Evolutionary conservation across 2,888 invertebrate genomes (phyloP).

Genomic region (Coenonympha glycerion): DNA sequence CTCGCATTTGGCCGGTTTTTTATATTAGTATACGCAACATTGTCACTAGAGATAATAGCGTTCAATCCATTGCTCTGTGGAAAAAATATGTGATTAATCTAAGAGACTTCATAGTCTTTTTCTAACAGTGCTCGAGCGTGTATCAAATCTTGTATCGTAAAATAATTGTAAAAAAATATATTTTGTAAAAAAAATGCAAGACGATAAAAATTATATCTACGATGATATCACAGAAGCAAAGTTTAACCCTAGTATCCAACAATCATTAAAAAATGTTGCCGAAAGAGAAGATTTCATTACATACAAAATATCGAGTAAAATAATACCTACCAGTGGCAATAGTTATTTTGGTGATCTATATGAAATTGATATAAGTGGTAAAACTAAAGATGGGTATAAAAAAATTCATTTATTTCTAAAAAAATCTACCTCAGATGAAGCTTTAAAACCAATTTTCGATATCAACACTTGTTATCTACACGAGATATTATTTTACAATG

Average conservation of each 20-base stretch:
- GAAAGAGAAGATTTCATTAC: slow-evolving; percentile 33
- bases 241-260: slow-evolving; percentile 28
- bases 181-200: neutral
- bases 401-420: slow-evolving; percentile 48
- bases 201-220: neutral
- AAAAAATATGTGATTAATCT: no score
- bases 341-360: slow-evolving; percentile 43
- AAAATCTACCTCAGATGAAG: slow-evolving; percentile 29
- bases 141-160: no score
- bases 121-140: no score
- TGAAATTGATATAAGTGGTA: slow-evolving; percentile 43
- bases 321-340: slow-evolving; percentile 40
- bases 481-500: slow-evolving; percentile 40
- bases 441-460: slow-evolving; percentile 28
- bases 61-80: no score
- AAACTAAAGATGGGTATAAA: slow-evolving; percentile 37
- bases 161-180: no score
- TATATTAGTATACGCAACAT: no score
- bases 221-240: slow-evolving; percentile 5
- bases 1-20: no score
- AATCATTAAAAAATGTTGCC: slow-evolving; percentile 33
- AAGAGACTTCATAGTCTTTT: no score
- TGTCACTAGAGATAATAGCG: no score
- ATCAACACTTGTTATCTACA: slow-evolving; percentile 33
- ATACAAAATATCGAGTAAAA: slow-evolving; percentile 30